Base-by-base conservation (phyloP, 2,888 invertebrate genomes). In the Automeris io region DNA sequence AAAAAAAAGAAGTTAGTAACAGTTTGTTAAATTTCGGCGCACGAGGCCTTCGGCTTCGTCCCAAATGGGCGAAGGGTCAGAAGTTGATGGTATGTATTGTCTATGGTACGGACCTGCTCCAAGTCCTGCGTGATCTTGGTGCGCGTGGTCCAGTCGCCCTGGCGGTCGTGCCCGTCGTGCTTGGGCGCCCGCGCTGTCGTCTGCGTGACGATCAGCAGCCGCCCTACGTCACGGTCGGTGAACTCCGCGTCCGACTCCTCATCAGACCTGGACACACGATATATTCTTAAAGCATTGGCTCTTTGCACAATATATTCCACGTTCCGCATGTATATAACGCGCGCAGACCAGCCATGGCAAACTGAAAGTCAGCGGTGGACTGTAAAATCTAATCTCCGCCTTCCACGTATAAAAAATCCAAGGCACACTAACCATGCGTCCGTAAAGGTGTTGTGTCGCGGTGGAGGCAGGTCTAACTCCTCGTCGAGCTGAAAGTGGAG, bases 51-150 rank as follows among this genome's bases (percentile, higher is more conserved):
- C n/a, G n/a, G n/a, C n/a, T n/a, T n/a, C n/a, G n/a, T n/a, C n/a
- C n/a, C n/a, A n/a, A n/a, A n/a, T n/a, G n/a, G n/a, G n/a, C n/a
- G n/a, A n/a, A n/a, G n/a, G n/a, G n/a, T n/a, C n/a, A n/a, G n/a
- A n/a, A n/a, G n/a, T n/a, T n/a, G n/a, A n/a, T n/a, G n/a, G n/a
- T n/a, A n/a, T n/a, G n/a, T n/a, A n/a, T n/a, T n/a, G n/a, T n/a
- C n/a, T n/a, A n/a, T n/a, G n/a, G n/a, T n/a, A n/a, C n/a, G n/a
- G n/a, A 95, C 94, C 81, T 97, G 94, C 56, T 95, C 97, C 56
- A 98, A 86, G 65, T 98, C 97, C 77, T 97, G 95, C 5, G 95
- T 94, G 83, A 98, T 96, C 90, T 98, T 98, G 25, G 96, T 95
- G 47, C 98, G 88, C 0, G 95, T 94, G 44, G 91, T 92, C 91